Conservation (phyloP, 2,113 vertebrate genomes). For the Myotis brandtii region DNA sequence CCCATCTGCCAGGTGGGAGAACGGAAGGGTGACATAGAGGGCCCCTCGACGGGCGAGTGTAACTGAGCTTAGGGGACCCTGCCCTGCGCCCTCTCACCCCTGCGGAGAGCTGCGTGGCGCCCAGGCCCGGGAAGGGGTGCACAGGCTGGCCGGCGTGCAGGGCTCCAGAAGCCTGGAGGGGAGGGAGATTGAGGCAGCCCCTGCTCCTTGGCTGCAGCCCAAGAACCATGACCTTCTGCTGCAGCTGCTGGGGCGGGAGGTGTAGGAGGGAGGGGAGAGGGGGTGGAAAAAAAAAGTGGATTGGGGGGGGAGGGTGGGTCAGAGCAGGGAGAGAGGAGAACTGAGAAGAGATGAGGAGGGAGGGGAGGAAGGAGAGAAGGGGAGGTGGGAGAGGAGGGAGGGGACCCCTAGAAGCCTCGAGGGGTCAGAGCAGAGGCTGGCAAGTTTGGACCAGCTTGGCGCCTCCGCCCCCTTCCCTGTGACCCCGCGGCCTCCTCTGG, state of each 20-base stretch:
- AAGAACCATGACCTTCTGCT: too few relatives aligned
- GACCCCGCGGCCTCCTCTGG: accelerated
- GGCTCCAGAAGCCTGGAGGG: accelerated
- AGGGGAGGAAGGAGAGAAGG: accelerated
- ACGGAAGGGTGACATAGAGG: accelerated
- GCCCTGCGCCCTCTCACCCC: not conserved
- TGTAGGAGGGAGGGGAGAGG: too few relatives aligned
- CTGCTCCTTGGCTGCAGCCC: not conserved
- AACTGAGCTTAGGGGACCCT: not conserved
- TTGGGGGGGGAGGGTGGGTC: too few relatives aligned
- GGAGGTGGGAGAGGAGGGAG: not conserved
- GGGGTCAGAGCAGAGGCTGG: not conserved
- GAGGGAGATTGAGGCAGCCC: not conserved
- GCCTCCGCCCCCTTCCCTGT: accelerated
- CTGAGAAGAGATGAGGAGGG: not conserved
- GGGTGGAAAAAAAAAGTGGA: too few relatives aligned
- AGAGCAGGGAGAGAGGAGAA: too few relatives aligned
- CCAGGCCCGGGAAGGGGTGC: not conserved
- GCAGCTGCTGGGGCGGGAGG: not conserved
- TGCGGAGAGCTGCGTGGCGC: not conserved
- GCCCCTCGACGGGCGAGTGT: too few relatives aligned
- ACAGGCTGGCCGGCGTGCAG: not conserved
- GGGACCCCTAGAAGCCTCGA: not conserved
- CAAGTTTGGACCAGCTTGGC: accelerated
- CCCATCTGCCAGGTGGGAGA: not conserved